Base-by-base conservation (phyloP, 2,888 invertebrate species). In the Drepana falcataria region DNA sequence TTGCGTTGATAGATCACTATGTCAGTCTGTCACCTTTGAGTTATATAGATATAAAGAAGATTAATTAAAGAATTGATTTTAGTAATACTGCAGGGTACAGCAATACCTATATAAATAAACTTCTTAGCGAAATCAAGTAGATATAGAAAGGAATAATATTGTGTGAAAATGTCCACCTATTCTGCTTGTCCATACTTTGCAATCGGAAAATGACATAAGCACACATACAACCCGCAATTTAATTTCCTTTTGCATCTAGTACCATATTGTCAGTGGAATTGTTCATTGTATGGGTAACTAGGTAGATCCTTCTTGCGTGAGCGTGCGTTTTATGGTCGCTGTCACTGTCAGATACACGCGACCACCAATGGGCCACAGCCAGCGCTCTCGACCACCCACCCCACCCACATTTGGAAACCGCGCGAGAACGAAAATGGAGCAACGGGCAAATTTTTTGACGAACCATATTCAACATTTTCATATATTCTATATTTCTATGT, bases 281-380 rank as follows among this genome's bases (percentile, higher is more conserved):
- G 41, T 35, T 6, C 21, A 49, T n/a, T 21, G n/a, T 49, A 35
- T 21, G 21, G 6, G 49, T 40, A 33, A 21, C 7, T 6, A 3
- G 21, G 21, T 21, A 49, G 37, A 35, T 49, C 37, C n/a, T 49
- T 49, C 21, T 49, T 3, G 5, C n/a, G 44, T 48, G 41, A 56
- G 65, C 64, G 64, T 77, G 79, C 61, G 61, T 73, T 80, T 80
- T 74, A 80, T 77, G 63, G 70, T 49, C 37, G 56, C 75, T 82
- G 83, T 81, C 83, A 81, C 75, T 82, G 83, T 81, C 83, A 81
- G 56, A 49, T 57, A 59, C 84, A 83, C 65, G 55, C 66, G 40
- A 55, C 64, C 63, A 51, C 77, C 74, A 72, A 74, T 71, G 57
- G 60, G 68, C 61, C 21, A 56, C 57, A 47, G 48, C 44, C 35